phyloP scores from a whole-genome alignment of 2,888 invertebrate species.

The Eurytoma adleriae region DNA sequence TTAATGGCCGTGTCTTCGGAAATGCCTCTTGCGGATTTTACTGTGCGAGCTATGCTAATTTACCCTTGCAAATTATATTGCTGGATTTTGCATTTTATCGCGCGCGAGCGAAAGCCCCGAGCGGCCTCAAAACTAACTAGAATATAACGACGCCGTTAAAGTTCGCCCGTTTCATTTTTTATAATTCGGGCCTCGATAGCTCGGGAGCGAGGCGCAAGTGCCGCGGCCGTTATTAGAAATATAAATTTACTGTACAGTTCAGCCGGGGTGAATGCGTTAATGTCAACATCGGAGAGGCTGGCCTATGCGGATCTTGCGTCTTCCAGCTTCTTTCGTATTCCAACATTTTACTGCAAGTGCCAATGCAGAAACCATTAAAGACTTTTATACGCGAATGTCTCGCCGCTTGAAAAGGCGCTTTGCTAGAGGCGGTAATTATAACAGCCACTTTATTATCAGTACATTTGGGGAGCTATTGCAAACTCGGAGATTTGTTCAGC shows the following conservation, averaged over 20 bases:
- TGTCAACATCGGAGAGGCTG: neutral
- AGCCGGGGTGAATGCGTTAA: neutral
- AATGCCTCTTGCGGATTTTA: conserved; percentile 54
- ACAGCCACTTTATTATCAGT: neutral
- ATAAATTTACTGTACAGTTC: neutral
- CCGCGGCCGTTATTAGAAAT: neutral
- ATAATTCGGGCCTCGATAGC: neutral
- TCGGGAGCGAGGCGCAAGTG: neutral
- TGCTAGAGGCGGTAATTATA: neutral
- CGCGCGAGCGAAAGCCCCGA: conserved; percentile 36
- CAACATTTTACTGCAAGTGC: too few relatives aligned
- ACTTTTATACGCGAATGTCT: too few relatives aligned
- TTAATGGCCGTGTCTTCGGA: conserved; percentile 57
- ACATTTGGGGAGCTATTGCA: neutral
- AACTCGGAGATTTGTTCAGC: conserved; percentile 20
- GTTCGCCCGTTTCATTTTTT: conserved; percentile 15
- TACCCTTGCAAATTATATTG: conserved; percentile 54
- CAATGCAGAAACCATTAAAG: too few relatives aligned
- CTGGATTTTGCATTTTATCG: conserved; percentile 53
- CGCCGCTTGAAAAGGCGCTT: too few relatives aligned
- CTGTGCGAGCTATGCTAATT: conserved; percentile 52
- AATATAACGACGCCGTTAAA: conserved; percentile 47
- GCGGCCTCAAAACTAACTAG: conserved; percentile 40
- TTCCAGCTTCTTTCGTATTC: neutral
- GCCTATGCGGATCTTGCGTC: neutral